Base-by-base conservation (phyloP, 2,888 invertebrate genomes). In the Eupsilia transversa region DNA sequence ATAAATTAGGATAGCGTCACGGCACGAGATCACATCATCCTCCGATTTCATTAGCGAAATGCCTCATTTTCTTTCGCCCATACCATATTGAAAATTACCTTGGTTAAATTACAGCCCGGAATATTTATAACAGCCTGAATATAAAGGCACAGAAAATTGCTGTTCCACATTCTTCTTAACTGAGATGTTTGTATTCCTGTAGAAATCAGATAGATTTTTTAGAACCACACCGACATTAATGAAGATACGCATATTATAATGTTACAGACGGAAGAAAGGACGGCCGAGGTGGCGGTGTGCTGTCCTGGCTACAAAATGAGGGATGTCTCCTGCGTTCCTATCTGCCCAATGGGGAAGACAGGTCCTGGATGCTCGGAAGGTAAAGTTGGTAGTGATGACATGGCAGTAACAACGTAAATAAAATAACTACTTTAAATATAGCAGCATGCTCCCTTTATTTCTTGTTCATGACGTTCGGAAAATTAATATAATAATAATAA, bases 281-380 rank as follows among this genome's bases (percentile, higher is more conserved):
- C 96, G 12, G 97, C 97, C 67, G 97, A 97, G 46, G 97, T 98
- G 38, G 97, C 97, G 41, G 97, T 97, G 59, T 98, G 98, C 93
- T 98, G 98, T 89, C 97, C 97, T 73, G 98, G 98, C 49, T 98
- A 97, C 92, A 96, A 96, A 77, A 97, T 97, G 92, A 97, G 96
- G 73, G 96, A 97, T 85, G 97, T 97, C 17, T 94, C 96, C 27
- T 98, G 98, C 88, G 93, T 97, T 9, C 96, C 97, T 76, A 95
- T 96, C 33, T 98, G 98, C 90, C 94, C 96, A 27, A 92, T 96
- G 54, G 98, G 98, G 63, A 97, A 96, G 89, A 97, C 96, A 23
- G 98, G 97, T 60, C 92, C 93, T 23, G 93, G 95, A 72, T 98
- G 98, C 91, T 94, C 97, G 52, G 93, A 96, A 91, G 97, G 98